These are phyloP conservation scores for Arothron firmamentum DNA, from an alignment of 2,113 vertebrate species.

Conservation along the genomic window DNA sequence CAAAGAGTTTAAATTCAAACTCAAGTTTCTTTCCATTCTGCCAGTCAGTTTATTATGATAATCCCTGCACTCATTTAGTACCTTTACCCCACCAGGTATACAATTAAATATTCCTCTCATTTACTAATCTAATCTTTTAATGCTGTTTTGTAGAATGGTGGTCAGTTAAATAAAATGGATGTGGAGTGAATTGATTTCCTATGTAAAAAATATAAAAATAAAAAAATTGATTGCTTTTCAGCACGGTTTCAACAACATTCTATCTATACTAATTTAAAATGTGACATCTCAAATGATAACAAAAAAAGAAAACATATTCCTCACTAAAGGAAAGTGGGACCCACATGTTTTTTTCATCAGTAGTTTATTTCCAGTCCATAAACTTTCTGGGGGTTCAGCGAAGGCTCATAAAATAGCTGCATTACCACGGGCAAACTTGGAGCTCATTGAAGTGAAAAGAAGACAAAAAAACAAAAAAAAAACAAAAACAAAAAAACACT, in stretches of 20 bases:
- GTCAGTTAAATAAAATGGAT: neutral
- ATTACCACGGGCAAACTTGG: constrained; percentile 36
- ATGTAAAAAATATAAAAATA: neutral
- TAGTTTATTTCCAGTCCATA: constrained; percentile 1
- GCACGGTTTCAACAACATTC: too few species aligned
- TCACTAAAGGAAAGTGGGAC: neutral
- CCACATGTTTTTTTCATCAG: neutral
- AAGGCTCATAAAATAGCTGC: constrained; percentile 20
- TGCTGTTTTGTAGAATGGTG: neutral
- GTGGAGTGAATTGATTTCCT: too few species aligned
- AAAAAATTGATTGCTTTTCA: neutral
- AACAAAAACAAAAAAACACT: neutral
- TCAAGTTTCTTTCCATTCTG: neutral
- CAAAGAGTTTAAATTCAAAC: neutral
- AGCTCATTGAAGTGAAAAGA: constrained; percentile 35
- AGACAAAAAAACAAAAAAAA: constrained; percentile 41
- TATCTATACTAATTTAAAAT: too few species aligned
- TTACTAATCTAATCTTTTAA: too few species aligned
- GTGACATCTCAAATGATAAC: too few species aligned
- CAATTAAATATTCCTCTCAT: neutral
- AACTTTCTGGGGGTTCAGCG: constrained; percentile 27
- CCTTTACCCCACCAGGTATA: neutral
- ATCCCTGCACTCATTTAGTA: constrained; percentile 4
- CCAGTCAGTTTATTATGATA: neutral
- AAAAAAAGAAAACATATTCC: neutral